Base-by-base conservation (phyloP, 2,888 invertebrate species). In the Toxonevra muliebris region DNA sequence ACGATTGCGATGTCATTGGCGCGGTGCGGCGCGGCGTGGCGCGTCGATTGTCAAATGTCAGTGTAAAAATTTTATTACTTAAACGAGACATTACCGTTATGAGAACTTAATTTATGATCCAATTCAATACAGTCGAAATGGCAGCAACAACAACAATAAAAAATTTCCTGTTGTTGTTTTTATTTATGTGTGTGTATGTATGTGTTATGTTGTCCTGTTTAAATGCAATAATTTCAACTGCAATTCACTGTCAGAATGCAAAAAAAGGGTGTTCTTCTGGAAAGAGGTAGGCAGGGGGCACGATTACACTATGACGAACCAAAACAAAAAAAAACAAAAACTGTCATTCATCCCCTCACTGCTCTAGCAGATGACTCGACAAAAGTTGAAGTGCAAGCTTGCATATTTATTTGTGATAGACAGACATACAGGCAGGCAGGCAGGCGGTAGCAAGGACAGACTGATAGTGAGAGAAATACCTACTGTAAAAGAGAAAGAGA, bases 21-120 rank as follows among this genome's bases (percentile, higher is more conserved):
- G 60, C 64, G n/a, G 60, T 58, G 57, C 54, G 68, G 63, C 62
- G 69, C 68, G 66, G 64, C 64, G 40, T 41, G 64, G 57, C 58
- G 58, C 40, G 42, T 17, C 42, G 83, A 80, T 82, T 84, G 82
- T 79, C 77, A 82, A 80, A 80, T 79, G 82, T 80, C 83, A 80
- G 78, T 78, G 80, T 80, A 80, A 77, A 30, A 80, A 82, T 81
- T 82, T 82, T 82, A 84, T 84, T 81, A 82, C 80, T 80, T 79
- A 78, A 80, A 78, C 79, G 78, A 77, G 78, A 79, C 77, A 79
- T 79, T 77, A 75, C 75, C 79, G 79, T 82, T 84, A 82, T 80
- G 80, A 82, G 82, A 83, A 80, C 83, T 83, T 83, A 84, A 84
- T 84, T 84, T 84, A 83, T 83, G 77, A 76, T 80, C 76, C 76